Evolutionary conservation across 2,888 invertebrate species (phyloP).

Genomic region (Branchellion lobata): DNA sequence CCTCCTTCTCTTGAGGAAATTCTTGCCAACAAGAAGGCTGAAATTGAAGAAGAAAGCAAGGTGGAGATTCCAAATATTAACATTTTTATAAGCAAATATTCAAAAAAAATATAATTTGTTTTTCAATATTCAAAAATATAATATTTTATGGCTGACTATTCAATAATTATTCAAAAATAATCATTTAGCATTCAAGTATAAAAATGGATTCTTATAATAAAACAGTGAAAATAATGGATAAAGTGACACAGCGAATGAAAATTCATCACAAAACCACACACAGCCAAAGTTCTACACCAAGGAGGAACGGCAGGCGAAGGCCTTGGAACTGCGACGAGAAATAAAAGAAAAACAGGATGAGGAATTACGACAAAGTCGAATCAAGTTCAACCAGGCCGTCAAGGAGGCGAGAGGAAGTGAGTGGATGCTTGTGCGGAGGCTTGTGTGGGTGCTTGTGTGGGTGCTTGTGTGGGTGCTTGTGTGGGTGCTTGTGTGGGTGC

Average conservation of each 20-base stretch:
- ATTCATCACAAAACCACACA: conserved; percentile 11
- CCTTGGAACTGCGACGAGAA: conserved; percentile 82
- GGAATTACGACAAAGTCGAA: conserved; percentile 70
- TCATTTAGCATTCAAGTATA: not conserved
- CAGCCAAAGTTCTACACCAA: conserved; percentile 91
- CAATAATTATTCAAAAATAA: not conserved
- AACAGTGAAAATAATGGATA: too few species aligned
- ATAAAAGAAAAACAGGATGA: conserved; percentile 77
- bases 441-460: not conserved
- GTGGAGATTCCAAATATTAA: conserved; percentile 63
- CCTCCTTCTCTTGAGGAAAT: conserved; percentile 94
- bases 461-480: not conserved
- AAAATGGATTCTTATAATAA: too few species aligned
- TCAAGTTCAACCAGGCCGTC: conserved; percentile 64
- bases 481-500: not conserved
- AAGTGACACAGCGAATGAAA: too few species aligned
- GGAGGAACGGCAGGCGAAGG: conserved; percentile 87
- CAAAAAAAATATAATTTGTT: not conserved
- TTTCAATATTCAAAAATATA: not conserved
- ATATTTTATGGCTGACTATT: not conserved
- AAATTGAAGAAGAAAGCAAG: conserved; percentile 89
- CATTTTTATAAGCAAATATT: not conserved
- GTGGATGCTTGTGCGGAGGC: not conserved
- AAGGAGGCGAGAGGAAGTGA: conserved; percentile 55
- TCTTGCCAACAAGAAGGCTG: conserved; percentile 89